These are phyloP conservation scores for Synergus japonicus DNA, from an alignment of 2,888 invertebrate species.

Conservation along the genomic window DNA sequence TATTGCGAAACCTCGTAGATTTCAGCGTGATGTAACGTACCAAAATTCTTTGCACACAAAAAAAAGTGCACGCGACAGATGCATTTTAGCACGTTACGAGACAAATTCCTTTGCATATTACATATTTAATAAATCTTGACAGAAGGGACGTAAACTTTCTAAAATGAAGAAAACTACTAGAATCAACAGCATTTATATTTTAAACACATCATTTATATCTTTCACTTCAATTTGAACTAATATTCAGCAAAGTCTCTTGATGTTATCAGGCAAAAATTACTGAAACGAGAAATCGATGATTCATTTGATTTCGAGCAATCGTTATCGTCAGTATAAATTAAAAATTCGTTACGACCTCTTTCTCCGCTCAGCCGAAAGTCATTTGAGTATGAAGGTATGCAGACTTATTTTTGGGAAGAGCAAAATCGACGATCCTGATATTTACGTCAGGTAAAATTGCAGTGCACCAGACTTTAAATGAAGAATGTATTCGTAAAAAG, in stretches of 20 bases:
- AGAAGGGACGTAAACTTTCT: not conserved
- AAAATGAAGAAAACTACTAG: not conserved
- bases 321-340: conserved; percentile 4
- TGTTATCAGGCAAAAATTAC: not conserved
- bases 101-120: conserved; percentile 2
- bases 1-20: conserved; percentile 25
- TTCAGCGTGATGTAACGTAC: conserved; percentile 17
- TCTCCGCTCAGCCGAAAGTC: conserved; percentile 7
- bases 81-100: not conserved
- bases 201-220: too few species aligned
- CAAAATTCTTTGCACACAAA: conserved; percentile 16
- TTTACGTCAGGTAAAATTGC: not conserved
- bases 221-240: too few species aligned
- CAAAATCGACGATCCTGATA: conserved; percentile 2
- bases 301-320: conserved; percentile 2
- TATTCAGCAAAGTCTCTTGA: not conserved
- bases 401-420: conserved; percentile 4
- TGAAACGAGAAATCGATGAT: conserved; percentile 7
- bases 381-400: conserved; percentile 4
- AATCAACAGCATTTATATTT: too few species aligned
- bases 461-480: not conserved
- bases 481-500: conserved; percentile 7
- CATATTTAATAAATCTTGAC: conserved; percentile 2
- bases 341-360: conserved; percentile 4
- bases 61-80: conserved; percentile 2